Base-by-base conservation (phyloP, 2,113 vertebrate genomes). In the Larimichthys polyactis region DNA sequence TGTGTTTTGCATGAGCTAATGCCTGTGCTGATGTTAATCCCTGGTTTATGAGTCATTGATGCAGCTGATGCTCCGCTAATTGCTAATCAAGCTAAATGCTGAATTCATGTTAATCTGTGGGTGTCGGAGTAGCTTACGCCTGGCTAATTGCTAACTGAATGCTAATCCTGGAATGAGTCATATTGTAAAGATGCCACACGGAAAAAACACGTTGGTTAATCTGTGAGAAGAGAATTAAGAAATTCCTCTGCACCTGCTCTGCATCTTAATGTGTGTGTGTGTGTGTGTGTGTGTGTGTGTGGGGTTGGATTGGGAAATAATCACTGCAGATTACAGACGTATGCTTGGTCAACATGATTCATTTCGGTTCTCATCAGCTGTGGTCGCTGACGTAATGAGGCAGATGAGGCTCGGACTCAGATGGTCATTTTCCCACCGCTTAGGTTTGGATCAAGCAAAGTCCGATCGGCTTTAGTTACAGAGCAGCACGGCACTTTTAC, bases 141-240 rank as follows among this genome's bases (percentile, higher is more conserved):
- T 27, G n/a, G 71, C 79, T 83, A 71, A 62, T 29, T 80, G 87
- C 75, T 85, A 89, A 85, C 64, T 66, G 55, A 71, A 75, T 58
- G 58, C 36, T 90, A 92, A 92, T 91, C 81, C 79, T 12, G 32
- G 29, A 77, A 78, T 84, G 81, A 83, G 78, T 86, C 82, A 83
- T 15, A n/a, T 49, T 36, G 69, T 63, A 22, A 9, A 80, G 46
- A 55, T 59, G 79, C 46, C 70, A 2, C 54, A 3, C 17, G 67
- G 16, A 64, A 64, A 64, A 80, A 55, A 71, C 58, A 40, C 4
- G 12, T 75, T 71, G 29, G 72, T 72, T 91, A 89, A 92, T 90
- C 88, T 64, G 11, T 55, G 27, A 54, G 55, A 85, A 82, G 43
- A 55, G 64, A 85, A 90, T 89, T 82, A 88, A 72, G 68, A 81